Evolutionary conservation across 2,888 invertebrate species (phyloP).

Genomic region (Zaprionus lineosus): DNA sequence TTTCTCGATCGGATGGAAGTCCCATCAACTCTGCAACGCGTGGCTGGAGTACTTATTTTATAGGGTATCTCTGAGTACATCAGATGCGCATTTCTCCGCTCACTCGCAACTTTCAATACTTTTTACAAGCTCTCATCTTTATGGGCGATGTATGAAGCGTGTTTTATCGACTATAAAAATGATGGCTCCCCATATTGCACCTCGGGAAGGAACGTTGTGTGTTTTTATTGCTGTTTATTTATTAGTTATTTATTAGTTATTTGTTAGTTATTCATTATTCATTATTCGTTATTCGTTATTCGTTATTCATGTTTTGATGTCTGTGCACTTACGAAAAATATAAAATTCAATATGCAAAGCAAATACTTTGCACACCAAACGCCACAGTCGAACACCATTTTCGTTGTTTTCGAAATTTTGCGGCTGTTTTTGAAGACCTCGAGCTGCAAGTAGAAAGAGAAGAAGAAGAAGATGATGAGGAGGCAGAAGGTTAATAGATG

Average conservation of each 20-base stretch:
- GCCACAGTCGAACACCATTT: constrained; percentile 85
- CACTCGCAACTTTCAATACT: no score
- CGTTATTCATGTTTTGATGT: background rate
- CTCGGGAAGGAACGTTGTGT: no score
- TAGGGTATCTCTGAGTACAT: no score
- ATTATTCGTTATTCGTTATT: background rate
- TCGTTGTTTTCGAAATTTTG: constrained; percentile 73
- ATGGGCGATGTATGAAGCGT: no score
- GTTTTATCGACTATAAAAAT: no score
- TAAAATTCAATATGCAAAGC: constrained; percentile 88
- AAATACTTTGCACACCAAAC: constrained; percentile 88
- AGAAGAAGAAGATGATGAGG: constrained; percentile 11
- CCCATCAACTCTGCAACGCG: no score
- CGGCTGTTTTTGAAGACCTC: constrained; percentile 48
- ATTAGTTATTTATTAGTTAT: constrained; percentile 1
- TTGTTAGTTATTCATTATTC: background rate
- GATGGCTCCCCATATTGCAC: no score
- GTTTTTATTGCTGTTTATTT: background rate
- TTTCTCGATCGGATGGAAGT: no score
- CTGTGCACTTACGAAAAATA: constrained; percentile 87
- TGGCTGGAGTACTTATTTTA: no score
- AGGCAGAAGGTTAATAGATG: no score
- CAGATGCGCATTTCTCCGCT: no score
- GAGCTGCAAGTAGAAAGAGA: constrained; percentile 49
- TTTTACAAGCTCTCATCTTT: no score